Evolutionary conservation across 2,888 invertebrate species (phyloP).

Genomic region (Graphium colonna): DNA sequence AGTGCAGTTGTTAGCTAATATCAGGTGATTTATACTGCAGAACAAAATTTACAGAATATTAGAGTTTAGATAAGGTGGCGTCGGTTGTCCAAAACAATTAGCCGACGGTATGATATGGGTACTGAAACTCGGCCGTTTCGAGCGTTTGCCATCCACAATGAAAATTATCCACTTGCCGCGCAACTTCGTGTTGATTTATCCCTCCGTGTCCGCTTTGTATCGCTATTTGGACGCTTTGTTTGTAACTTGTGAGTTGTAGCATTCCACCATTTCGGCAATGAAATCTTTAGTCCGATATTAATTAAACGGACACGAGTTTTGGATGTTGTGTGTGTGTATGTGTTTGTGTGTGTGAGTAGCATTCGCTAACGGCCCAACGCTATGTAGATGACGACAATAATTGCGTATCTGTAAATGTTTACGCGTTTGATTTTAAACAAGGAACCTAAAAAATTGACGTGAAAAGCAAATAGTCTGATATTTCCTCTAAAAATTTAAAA

Average conservation of each 20-base stretch:
- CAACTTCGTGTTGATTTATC: conserved; percentile 33
- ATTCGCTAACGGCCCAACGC: too few relatives aligned
- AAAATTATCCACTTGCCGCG: conserved; percentile 38
- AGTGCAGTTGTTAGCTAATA: too few relatives aligned
- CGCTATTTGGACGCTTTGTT: conserved; percentile 20
- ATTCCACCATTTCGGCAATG: conserved; percentile 10
- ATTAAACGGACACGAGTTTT: conserved; percentile 2
- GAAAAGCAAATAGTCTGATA: too few relatives aligned
- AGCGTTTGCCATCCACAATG: conserved; percentile 35
- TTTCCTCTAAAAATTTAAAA: too few relatives aligned
- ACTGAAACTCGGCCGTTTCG: conserved; percentile 42
- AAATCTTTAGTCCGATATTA: conserved; percentile 11
- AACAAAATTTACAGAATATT: too few relatives aligned
- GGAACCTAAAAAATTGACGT: too few relatives aligned
- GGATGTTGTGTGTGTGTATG: background rate
- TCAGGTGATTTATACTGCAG: too few relatives aligned
- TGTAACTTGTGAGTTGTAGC: conserved; percentile 12
- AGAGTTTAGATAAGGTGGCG: too few relatives aligned
- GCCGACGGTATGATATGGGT: conserved; percentile 54
- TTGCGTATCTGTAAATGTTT: too few relatives aligned
- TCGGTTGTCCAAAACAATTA: conserved; percentile 47
- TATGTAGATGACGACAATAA: too few relatives aligned
- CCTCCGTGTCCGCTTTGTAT: conserved; percentile 25
- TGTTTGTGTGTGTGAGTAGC: too few relatives aligned
- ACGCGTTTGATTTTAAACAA: too few relatives aligned